Base-by-base conservation (phyloP, 2,113 vertebrate genomes). In the Camelus bactrianus region DNA sequence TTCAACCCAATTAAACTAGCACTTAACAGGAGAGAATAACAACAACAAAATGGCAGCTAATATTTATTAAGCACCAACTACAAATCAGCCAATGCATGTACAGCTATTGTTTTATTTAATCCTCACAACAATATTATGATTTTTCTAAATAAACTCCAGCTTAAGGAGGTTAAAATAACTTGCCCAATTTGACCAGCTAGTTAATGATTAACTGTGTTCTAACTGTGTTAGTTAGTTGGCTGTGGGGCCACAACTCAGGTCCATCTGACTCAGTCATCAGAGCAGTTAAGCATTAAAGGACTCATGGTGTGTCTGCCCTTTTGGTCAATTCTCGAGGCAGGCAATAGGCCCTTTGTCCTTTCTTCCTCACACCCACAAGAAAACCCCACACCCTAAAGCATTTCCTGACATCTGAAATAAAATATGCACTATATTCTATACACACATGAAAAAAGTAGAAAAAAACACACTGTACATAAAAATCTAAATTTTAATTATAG, bases 351-450 rank as follows among this genome's bases (percentile, higher is more conserved):
- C 81, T 79, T 24, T 97, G 95, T 97, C 60, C 76, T 93, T 95
- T 91, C 65, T 94, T 72, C 96, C 70, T 94, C 85, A 50, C 89
- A 85, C 88, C 88, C 91, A 91, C 94, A 82, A 89, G 89, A 83
- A 88, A 97, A 96, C 16, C 93, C 93, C 77, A 97, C 70, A 84
- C 50, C 28, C 72, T 62, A 91, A 97, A 85, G 73, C 77, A 96
- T 95, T 96, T 94, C 60, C 56, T 96, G 89, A 90, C 19, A 4
- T 65, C 76, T 85, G 35, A 89, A 93, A 81, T 52, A 88, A 91
- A 97, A 94, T 89, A 93, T 56, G 56, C 19, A 87, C 58, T 69
- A 77, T 56, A 95, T 48, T 85, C 64, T 52, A 85, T 22, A 94
- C 72, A 86, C n/a, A 60, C 20, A 95, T 30, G 38, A 91, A 88